phyloP scores from a whole-genome alignment of 2,797 vertebrate genomes.

The Myotis planiceps region DNA sequence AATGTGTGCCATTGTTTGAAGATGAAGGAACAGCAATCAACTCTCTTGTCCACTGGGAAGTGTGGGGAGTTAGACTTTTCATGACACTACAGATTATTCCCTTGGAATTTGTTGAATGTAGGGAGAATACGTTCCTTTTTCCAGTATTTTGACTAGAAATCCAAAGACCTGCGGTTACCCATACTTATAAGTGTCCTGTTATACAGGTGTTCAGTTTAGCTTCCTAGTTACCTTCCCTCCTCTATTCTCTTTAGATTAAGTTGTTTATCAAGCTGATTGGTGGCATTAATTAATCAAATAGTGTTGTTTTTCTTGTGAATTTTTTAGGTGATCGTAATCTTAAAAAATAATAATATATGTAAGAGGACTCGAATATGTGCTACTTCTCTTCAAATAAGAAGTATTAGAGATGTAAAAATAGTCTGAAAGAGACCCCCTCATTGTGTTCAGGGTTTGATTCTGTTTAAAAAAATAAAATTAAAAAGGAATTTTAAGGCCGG shows the following conservation, averaged over 20 bases:
- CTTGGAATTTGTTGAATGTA: background rate
- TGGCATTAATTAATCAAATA: background rate
- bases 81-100: background rate
- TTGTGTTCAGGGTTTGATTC: background rate
- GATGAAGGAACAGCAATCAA: background rate
- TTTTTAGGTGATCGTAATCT: background rate
- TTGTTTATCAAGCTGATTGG: background rate
- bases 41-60: background rate
- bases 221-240: background rate
- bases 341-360: background rate
- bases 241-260: background rate
- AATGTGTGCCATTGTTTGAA: background rate
- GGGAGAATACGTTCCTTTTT: background rate
- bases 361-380: background rate
- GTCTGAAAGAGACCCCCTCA: background rate
- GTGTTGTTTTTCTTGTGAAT: background rate
- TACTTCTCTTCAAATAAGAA: background rate
- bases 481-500: background rate
- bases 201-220: background rate
- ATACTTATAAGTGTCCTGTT: background rate
- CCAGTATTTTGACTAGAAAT: background rate
- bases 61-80: background rate
- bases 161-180: background rate
- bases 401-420: background rate
- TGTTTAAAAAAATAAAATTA: background rate